Evolutionary conservation across 2,113 vertebrate species (phyloP), one percentile per base, ranked within the genome.

Genomic region (Neodon shergylaensis): DNA sequence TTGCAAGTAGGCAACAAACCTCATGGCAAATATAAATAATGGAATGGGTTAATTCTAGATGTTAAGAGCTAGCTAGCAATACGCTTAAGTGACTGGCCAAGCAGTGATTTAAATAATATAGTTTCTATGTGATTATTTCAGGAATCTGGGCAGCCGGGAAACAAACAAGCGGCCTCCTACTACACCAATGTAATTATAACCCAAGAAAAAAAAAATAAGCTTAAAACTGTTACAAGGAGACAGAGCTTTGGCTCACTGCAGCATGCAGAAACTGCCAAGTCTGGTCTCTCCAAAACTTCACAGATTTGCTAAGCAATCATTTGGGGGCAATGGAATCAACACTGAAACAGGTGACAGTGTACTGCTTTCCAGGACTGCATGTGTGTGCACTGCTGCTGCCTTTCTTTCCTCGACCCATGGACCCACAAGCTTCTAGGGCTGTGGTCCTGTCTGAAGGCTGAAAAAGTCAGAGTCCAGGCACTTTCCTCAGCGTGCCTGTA

Each of bases 351-450:
- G 3, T 9, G 24, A 52, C 24, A 26, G 21, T 8, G 39, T 31
- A 10, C n/a, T 74, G 33, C 6, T 42, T 52, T n/a, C 77, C 7
- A 4, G 33, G 74, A 42, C 21, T 22, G 58, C 49, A 33, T 9
- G 33, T 16, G 9, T 12, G 13, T 16, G 8, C 42, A 19, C 39
- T 47, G n/a, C 0, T 1, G 61, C 54, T 36, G 0, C 14, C 14
- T 36, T 26, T 26, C 85, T 66, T 26, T 31, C 26, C 36, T 31
- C 1, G 9, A 47, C 83, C n/a, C 58, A 66, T 7, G 2, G 4
- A 22, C 14, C 63, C 44, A 68, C 19, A 63, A 13, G 63, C 11
- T 70, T 68, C 84, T 52, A 44, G 68, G 36, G 31, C 49, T 88
- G 49, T 54, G 49, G 61, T 44, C 33, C 74, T 44, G 39, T 61